Conservation (phyloP, 2,888 invertebrate genomes). For the Abrostola triplasia region DNA sequence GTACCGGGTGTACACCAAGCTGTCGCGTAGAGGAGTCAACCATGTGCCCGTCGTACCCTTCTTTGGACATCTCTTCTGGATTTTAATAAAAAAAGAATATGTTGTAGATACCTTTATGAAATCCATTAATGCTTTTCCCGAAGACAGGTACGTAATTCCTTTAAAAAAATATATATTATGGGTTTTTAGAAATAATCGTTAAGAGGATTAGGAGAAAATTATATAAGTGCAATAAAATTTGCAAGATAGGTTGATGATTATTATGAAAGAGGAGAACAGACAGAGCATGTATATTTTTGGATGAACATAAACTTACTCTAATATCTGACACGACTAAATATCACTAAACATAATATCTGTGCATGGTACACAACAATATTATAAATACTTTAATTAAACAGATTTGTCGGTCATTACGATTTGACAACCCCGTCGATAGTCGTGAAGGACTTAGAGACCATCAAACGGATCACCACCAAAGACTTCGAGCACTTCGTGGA, state of each 20-base stretch:
- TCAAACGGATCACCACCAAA: slow-evolving; percentile 82
- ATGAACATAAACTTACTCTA: too few relatives aligned
- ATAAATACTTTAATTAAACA: slow-evolving; percentile 5
- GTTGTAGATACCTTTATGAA: slow-evolving; percentile 21
- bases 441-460: slow-evolving; percentile 80
- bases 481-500: slow-evolving; percentile 86
- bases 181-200: too few relatives aligned
- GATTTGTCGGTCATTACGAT: slow-evolving; percentile 39
- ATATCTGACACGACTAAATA: too few relatives aligned
- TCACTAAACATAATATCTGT: too few relatives aligned
- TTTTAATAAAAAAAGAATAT: slow-evolving; percentile 27
- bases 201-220: too few relatives aligned
- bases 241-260: too few relatives aligned
- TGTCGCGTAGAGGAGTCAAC: slow-evolving; percentile 32
- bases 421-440: slow-evolving; percentile 54
- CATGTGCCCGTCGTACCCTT: slow-evolving; percentile 31
- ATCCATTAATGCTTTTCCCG: slow-evolving; percentile 20
- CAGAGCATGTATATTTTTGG: too few relatives aligned
- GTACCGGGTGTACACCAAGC: slow-evolving; percentile 22
- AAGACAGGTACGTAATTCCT: slow-evolving; percentile 31
- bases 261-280: too few relatives aligned
- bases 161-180: too few relatives aligned
- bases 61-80: slow-evolving; percentile 32
- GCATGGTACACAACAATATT: background rate
- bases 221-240: too few relatives aligned